Base-by-base conservation (phyloP, 2,113 vertebrate species). In the Atherinomorus stipes region DNA sequence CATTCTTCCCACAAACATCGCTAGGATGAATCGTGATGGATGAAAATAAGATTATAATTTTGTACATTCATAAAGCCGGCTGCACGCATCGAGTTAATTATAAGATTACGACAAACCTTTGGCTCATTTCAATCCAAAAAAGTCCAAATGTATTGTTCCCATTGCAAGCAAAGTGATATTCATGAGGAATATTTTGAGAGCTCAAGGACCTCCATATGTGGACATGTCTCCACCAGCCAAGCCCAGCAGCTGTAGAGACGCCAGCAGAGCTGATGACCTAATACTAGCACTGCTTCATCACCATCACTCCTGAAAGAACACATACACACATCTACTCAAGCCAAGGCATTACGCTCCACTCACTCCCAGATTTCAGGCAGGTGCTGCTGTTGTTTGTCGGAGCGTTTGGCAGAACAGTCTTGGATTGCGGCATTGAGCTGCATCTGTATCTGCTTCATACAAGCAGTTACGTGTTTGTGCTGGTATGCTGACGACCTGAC, bases 201-300 rank as follows among this genome's bases (percentile, higher is more conserved):
- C 70, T 56, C 61, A 58, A 90, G 83, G 85, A 90, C 90, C 79
- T 91, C 90, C 88, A 90, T 89, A 91, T 91, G 84, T 83, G 88
- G 87, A 89, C 79, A 91, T 90, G 74, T 89, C 85, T 89, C 78
- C 84, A 89, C 83, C 80, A 86, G 83, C 86, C 78, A 67, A 78
- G 66, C 77, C 70, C 69, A 84, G 83, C 85, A 86, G 88, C 87
- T 87, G 84, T 62, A 72, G 80, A 87, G 85, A 87, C 56, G 76
- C 89, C 86, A 88, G 84, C 63, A 87, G 67, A 83, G 60, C 59
- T 52, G 84, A 90, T 92, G 90, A 93, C 74, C 89, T 91, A 89
- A 93, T 91, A 53, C 67, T 76, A 50, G 76, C 86, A 79, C 85
- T 90, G 88, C 86, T 91, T 86, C 88, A 90, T 92, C 91, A 85